Evolutionary conservation across 2,113 vertebrate genomes (phyloP), one percentile per base, ranked within the genome.

Genomic region (Colinus virginianus): DNA sequence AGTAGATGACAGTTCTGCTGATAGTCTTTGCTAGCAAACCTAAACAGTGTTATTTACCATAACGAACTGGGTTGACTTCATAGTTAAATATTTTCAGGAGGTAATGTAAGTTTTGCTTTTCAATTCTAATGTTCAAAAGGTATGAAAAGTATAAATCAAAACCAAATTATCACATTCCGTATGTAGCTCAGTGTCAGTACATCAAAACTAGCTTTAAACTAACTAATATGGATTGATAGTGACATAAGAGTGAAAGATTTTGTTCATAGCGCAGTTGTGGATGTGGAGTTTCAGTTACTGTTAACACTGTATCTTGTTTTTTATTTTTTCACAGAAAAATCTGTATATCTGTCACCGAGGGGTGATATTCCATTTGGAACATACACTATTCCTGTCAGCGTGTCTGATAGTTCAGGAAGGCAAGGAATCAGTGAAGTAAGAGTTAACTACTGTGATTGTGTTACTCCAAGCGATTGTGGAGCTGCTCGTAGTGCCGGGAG

Each of bases 381-480:
- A 6, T 97, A 99, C 48, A 3, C 6, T 1, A 97, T 99, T 83
- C 94, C 96, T n/a, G 4, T 99, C 18, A 69, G 32, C 5, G 89
- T 99, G 59, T 89, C 28, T 34, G 99, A 99, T 89, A 98, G 97
- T 7, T 98, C 97, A 75, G 98, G 98, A 34, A 23, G 36, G 17
- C 91, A 94, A 49, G 78, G 90, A 67, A 75, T n/a, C 40, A 96
- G 97, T 79, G 38, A 18, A 0, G 9, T 98, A 14, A 91, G 18
- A 14, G 96, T 99, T 17, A 95, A 74, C 90, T 89, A 98, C 17
- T 98, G 98, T 63, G 94, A 98, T 1, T 98, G 98, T 4, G 18
- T 70, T 12, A 85, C 90, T 96, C 98, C 97, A 11, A 87, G 53
- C 91, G 98, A 97, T 4, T 97, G 97, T 30, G 61, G 55, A 56